phyloP scores from a whole-genome alignment of 2,113 vertebrate genomes.

The Rafetus swinhoei region DNA sequence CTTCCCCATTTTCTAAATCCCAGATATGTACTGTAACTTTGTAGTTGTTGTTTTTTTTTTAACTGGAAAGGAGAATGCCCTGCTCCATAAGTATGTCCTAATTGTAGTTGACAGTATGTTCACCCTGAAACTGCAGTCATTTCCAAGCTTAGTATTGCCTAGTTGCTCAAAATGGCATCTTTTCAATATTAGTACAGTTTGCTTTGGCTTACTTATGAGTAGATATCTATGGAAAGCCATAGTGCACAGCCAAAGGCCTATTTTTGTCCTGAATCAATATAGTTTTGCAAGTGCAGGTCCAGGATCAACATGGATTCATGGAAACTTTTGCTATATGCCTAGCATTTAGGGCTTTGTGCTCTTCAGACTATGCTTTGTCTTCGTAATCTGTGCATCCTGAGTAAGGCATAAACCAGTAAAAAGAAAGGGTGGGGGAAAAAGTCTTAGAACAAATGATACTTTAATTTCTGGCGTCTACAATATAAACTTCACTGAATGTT shows the following conservation, averaged over 20 bases:
- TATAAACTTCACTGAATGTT: constrained; percentile 35
- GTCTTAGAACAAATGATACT: background rate
- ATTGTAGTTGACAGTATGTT: background rate
- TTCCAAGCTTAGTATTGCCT: constrained; percentile 44
- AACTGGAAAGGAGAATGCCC: background rate
- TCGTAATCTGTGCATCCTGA: constrained; percentile 51
- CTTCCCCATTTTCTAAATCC: background rate
- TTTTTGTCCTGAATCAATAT: constrained; percentile 79
- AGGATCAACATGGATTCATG: constrained; percentile 81
- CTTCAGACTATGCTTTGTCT: constrained; percentile 61
- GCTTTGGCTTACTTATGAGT: constrained; percentile 75
- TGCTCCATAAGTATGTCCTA: background rate
- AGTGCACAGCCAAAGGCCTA: constrained; percentile 71
- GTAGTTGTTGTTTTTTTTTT: constrained; percentile 13
- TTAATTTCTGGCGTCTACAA: constrained; percentile 19
- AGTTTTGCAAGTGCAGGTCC: constrained; percentile 65
- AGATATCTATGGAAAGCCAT: constrained; percentile 75
- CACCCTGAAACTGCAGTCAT: background rate
- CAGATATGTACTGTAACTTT: background rate
- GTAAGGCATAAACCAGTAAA: constrained; percentile 12
- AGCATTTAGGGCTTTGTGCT: constrained; percentile 34
- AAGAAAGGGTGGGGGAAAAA: background rate
- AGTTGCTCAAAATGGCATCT: constrained; percentile 26
- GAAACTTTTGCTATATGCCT: constrained; percentile 73
- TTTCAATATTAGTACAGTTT: constrained; percentile 64